Evolutionary conservation across 2,113 vertebrate genomes (phyloP).

Genomic region (Genyomyrus donnyi): DNA sequence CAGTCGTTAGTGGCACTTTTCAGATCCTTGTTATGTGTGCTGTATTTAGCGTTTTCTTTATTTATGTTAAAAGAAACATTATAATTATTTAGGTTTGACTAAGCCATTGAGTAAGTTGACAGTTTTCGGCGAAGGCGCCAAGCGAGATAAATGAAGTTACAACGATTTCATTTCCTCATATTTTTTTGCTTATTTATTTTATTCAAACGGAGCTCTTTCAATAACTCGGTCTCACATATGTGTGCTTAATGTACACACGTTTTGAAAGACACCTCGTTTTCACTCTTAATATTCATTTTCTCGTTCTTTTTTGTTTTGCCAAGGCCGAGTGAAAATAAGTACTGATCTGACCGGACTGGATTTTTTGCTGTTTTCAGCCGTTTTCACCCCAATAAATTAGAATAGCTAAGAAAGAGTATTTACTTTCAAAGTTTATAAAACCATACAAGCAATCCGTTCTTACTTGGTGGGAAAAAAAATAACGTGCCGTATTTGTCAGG

Average conservation of each 20-base stretch:
- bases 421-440: conserved; percentile 1
- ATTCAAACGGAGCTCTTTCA: background rate
- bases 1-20: background rate
- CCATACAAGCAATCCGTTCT: background rate
- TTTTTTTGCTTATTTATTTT: background rate
- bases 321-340: background rate
- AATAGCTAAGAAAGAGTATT: background rate
- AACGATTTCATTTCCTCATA: background rate
- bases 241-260: background rate
- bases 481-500: background rate
- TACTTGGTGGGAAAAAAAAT: background rate
- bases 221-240: background rate
- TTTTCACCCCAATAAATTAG: background rate
- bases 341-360: background rate
- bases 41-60: background rate
- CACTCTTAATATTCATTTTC: background rate
- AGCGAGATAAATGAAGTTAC: background rate
- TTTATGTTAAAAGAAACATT: conserved; percentile 2
- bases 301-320: background rate
- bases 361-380: background rate
- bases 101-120: background rate
- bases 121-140: background rate
- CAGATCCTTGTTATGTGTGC: background rate
- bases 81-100: background rate
- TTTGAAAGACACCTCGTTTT: background rate